Evolutionary conservation across 2,888 invertebrate species (phyloP), one percentile per base, ranked within the genome.

Genomic region (Leistus spinibarbis): DNA sequence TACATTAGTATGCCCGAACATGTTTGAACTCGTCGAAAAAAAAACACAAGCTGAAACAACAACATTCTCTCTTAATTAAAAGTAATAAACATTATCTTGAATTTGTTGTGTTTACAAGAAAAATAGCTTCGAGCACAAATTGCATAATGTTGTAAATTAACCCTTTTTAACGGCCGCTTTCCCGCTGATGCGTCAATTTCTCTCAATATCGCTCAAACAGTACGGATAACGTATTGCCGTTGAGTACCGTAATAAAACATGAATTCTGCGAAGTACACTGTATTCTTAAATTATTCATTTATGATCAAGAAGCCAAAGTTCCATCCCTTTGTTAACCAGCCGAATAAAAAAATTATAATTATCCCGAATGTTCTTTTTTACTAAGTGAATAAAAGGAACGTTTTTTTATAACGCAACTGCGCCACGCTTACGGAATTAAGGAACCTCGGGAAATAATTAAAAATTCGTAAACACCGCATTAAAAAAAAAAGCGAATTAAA

Each of bases 71-170:
- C 71, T 71, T 72, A 72, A 72, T 72, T 72, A 72, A 66, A 72
- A 72, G 66, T 72, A 72, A 72, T 72, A 72, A 72, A 72, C 66
- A 72, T 66, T 66, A 66, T 72, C 66, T 72, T 66, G 57, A 72
- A 66, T 72, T 66, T 66, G 66, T 66, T 66, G 66, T 66, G 66
- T 66, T 66, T 66, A 66, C 66, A 72, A 66, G 40, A 72, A 72
- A 66, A 68, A 56, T 17, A 60, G 54, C 63, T 23, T 54, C 24
- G 54, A 70, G 56, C 57, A 20, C 57, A 20, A 57, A 64, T 16
- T 64, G 69, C 69, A 69, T 60, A 60, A 57, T 69, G 40, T 69
- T 69, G 62, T 62, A 69, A 69, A 60, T 62, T 62, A 17, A 69
- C 19, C 62, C 62, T 23, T 66, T 66, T 66, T 60, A 66, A 66